phyloP scores from a whole-genome alignment of 2,113 vertebrate species.

The Lophura nycthemera region DNA sequence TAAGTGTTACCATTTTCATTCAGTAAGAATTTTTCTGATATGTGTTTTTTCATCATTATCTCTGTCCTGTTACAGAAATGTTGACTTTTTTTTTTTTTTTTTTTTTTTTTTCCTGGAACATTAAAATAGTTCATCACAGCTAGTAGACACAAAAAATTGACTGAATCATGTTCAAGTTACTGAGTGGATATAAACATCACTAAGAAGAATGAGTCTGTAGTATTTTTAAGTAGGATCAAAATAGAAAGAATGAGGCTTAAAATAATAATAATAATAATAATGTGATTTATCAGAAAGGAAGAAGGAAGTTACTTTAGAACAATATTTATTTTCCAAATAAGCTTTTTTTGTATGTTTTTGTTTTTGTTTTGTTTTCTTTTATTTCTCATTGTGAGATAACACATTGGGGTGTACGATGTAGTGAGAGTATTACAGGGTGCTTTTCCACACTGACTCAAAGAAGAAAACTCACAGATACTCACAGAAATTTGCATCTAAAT shows the following conservation, averaged over 20 bases:
- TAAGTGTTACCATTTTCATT: not conserved
- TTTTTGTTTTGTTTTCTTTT: not conserved
- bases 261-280: not conserved
- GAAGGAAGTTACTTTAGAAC: not conserved
- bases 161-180: rapidly evolving
- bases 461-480: rapidly evolving
- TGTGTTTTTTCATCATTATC: not conserved
- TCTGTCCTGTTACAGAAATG: not conserved
- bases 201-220: not conserved
- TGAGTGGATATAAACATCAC: not conserved
- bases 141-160: not conserved
- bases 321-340: not conserved
- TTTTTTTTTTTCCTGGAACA: not conserved
- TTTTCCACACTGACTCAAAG: not conserved
- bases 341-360: not conserved
- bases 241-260: not conserved
- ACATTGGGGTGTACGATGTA: not conserved
- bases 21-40: not conserved
- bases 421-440: not conserved
- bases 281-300: not conserved
- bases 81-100: not conserved
- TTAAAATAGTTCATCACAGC: not conserved
- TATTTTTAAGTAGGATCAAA: not conserved
- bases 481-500: not conserved
- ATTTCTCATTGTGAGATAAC: not conserved